Evolutionary conservation across 1,140 invertebrate species (phyloP), one percentile per base, ranked within the genome.

Genomic region (Samia ricini): DNA sequence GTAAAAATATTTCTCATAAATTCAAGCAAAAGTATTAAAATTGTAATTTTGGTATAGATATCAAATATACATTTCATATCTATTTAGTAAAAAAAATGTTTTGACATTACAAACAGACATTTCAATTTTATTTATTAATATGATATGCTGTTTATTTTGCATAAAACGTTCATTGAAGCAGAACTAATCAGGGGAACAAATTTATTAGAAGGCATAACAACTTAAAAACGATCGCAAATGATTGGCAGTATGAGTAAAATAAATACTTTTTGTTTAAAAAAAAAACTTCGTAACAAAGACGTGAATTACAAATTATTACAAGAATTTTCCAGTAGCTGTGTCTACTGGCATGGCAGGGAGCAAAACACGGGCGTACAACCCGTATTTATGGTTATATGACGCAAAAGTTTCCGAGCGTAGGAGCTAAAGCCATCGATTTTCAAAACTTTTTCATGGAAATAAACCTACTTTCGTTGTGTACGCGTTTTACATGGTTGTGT

Each of bases 381-480:
- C 74, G 80, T 90, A 90, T 89, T 88, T 89, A 89, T 88, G 83
- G 86, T 71, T 85, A 83, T 88, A 86, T 84, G 88, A 80, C 77
- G 86, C 73, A 81, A 88, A 90, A 90, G 77, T 90, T 90, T 88
- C 74, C 71, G 69, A 87, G 85, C 85, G 84, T 82, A 79, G 83
- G 85, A 87, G 86, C 85, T 85, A 77, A 84, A 88, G 83, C 88
- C 86, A 90, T 90, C 88, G 88, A 90, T 90, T 90, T 89, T 88
- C 86, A 83, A 88, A 90, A 90, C 81, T 90, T 90, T 90, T 90
- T 90, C 88, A 88, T 90, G 86, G 88, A 89, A 87, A 90, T 88
- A 90, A 90, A 90, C 86, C 88, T 85, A 89, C 85, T 90, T 86
- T 86, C 83, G 77, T 86, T 85, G 85, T 88, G 81, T 83, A 79